phyloP scores from a whole-genome alignment of 2,797 vertebrate genomes.

The Adrianichthys oophorus region DNA sequence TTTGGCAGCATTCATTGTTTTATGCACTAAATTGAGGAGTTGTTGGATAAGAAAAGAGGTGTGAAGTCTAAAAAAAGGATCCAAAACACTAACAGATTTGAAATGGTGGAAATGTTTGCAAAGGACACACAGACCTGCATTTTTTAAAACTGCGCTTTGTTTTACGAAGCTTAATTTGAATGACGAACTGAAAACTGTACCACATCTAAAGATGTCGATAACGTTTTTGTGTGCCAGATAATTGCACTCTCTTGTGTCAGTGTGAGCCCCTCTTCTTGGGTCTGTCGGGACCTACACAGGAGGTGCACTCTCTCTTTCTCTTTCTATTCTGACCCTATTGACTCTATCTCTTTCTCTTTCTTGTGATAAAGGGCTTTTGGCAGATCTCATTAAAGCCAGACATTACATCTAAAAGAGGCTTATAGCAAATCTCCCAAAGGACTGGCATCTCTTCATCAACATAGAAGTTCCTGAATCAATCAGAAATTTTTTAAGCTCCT shows the following conservation, averaged over 20 bases:
- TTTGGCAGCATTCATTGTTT: conserved; percentile 16
- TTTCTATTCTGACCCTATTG: conserved; percentile 61
- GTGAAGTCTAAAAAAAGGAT: background rate
- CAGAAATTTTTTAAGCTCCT: conserved; percentile 45
- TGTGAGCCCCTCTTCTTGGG: conserved; percentile 17
- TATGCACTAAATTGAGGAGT: background rate
- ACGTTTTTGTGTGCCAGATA: conserved; percentile 23
- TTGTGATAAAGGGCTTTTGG: conserved; percentile 64
- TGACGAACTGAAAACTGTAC: conserved; percentile 10
- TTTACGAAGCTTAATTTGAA: conserved; percentile 2
- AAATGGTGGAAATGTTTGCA: background rate
- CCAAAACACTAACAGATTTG: background rate
- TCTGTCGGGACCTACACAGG: conserved; percentile 44
- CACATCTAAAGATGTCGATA: conserved; percentile 16
- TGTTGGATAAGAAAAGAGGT: background rate
- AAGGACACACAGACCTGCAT: background rate
- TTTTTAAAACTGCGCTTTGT: background rate
- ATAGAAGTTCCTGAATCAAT: conserved; percentile 59
- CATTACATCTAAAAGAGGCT: conserved; percentile 54
- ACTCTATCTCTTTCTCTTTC: conserved; percentile 55
- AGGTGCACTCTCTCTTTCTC: conserved; percentile 37
- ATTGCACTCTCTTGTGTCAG: conserved; percentile 25
- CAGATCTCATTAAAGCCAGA: conserved; percentile 66
- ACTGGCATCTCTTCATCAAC: conserved; percentile 49
- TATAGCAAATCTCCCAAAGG: conserved; percentile 49